Base-by-base conservation (phyloP, 2,797 vertebrate genomes). In the Australoheros facetus region DNA sequence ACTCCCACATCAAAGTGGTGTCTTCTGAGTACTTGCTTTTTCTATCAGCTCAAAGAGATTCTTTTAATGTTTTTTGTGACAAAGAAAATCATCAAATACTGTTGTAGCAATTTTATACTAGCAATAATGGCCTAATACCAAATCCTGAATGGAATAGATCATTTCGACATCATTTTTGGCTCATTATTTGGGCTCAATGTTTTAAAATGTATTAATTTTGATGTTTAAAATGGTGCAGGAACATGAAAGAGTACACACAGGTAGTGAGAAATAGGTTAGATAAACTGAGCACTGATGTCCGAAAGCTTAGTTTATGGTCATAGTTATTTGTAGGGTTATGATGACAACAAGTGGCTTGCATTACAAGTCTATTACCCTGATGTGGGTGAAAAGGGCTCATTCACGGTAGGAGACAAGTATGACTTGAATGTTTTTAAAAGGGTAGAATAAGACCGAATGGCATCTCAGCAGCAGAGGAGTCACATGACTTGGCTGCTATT, bases 401-500 rank as follows among this genome's bases (percentile, higher is more conserved):
- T 83, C 42, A 17, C 62, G 45, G 54, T 60, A 59, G 55, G 58
- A 81, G 81, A 69, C 70, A 78, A 85, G 69, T 79, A 83, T 90
- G 85, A 84, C 80, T 82, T 76, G 81, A 91, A 91, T 91, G 85
- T 88, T 90, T 91, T 72, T 69, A 85, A 88, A 87, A 77, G 60
- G 69, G 73, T 83, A 83, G 81, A 89, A 79, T 86, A 78, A 89
- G 83, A 82, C 66, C 4, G 66, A 91, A 86, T 90, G 87, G 85
- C 81, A 90, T 93, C 83, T 86, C 73, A 37, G 83, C 79, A 80
- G 84, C 73, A 75, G 80, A 79, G 69, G 73, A 71, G 83, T 94
- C 92, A 92, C 23, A 17, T 95, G 93, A 90, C 90, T 85, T 92
- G 87, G 94, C 93, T 91, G 88, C 91, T 89, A 85, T 92, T 88